Conservation (phyloP, 2,113 vertebrate species). For the Hypomesus transpacificus region DNA sequence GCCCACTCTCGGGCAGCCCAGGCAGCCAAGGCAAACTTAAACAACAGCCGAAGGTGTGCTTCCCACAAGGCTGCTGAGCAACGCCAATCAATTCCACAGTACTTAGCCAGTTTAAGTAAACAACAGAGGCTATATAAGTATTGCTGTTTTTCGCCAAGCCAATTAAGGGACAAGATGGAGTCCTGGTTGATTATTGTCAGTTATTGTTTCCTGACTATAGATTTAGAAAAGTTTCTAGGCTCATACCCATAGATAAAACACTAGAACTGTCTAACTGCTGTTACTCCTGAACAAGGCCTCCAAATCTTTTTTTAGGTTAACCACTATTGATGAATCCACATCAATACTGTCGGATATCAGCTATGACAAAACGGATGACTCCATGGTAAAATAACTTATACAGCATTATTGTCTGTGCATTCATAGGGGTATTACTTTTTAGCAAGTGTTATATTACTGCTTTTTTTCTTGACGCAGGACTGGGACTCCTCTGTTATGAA, state of each 20-base stretch:
- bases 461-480: conserved; percentile 66
- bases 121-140: no score
- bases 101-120: no score
- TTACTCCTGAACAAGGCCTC: background rate
- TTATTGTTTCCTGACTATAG: no score
- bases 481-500: conserved; percentile 87
- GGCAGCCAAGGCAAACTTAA: conserved; percentile 47
- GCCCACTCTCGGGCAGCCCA: conserved; percentile 72
- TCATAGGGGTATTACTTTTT: background rate
- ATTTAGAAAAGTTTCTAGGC: no score
- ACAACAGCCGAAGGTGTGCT: conserved; percentile 80
- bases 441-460: background rate
- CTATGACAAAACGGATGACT: conserved; percentile 94
- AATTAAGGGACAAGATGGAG: no score
- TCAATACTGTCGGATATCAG: conserved; percentile 95
- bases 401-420: background rate
- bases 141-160: no score
- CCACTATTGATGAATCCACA: conserved; percentile 89
- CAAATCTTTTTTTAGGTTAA: conserved; percentile 71
- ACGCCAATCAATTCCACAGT: no score
- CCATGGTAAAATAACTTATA: conserved; percentile 76
- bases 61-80: background rate
- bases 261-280: background rate
- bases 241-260: no score
- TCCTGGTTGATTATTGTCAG: no score